A percentile compares a stretch with the other conserved stretches of the same genome.
Evolutionary conservation across 2,113 vertebrate genomes (phyloP).

Genomic region (Ptilorrhoa leucosticta): DNA sequence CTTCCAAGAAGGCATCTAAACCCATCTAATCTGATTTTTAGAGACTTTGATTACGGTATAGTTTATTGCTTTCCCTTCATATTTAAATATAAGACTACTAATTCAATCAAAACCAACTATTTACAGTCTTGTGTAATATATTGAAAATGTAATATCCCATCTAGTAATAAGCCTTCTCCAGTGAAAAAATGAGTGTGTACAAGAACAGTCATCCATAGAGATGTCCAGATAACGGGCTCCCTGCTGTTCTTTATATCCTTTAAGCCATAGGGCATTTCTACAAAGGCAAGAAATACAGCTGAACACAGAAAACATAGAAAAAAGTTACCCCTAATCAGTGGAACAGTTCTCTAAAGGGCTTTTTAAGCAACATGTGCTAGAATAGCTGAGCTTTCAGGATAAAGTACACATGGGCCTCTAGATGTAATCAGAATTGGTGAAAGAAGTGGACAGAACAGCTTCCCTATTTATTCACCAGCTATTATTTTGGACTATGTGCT

Average conservation of each 20-base stretch:
- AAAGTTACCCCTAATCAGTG: not conserved
- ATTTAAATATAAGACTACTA: not conserved
- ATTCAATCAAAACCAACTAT: not conserved
- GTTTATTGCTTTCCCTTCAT: not conserved
- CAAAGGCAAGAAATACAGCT: not conserved
- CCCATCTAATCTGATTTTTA: not conserved
- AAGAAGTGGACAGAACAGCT: not conserved
- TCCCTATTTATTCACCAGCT: not conserved
- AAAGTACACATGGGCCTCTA: not conserved
- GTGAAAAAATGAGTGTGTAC: not conserved
- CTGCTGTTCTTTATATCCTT: not conserved
- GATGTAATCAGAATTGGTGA: not conserved
- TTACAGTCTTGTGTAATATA: not conserved
- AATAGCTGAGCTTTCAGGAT: not conserved
- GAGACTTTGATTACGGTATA: not conserved
- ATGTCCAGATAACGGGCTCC: not conserved
- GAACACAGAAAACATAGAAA: not conserved
- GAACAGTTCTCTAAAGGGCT: not conserved
- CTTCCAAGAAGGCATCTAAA: not conserved
- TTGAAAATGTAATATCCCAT: not conserved
- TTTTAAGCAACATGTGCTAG: not conserved
- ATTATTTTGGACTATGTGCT: not conserved
- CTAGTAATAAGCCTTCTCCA: not conserved
- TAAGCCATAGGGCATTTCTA: not conserved
- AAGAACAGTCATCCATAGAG: not conserved